Evolutionary conservation across 2,797 vertebrate genomes (phyloP), one percentile per base, ranked within the genome.

Genomic region (Psittacula echo): DNA sequence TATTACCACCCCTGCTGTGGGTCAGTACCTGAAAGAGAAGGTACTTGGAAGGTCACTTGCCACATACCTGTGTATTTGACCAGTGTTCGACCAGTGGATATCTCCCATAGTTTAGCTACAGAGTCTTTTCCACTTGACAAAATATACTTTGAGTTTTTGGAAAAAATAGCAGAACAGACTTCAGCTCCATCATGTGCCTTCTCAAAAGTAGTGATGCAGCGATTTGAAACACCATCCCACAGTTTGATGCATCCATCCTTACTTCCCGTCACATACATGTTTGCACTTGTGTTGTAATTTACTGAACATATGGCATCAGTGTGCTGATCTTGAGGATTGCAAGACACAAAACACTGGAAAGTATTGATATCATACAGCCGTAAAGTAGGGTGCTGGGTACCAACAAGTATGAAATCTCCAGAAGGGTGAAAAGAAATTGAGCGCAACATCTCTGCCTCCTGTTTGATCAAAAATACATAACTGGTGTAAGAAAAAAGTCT

Each of bases 391-490:
- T 99, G 99, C 97, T 99, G 99, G 2, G 99, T 99, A 17, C 99
- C 99, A 47, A 99, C 99, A 45, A 99, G 97, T 71, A 99, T 98
- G 96, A 98, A 99, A 98, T 99, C 99, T 27, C 99, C 99, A 1
- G 99, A 99, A 5, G 99, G 99, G 76, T 99, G 99, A 94, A 99
- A 99, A 16, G 99, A 99, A 97, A 99, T 99, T 17, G 99, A 99
- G 13, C 99, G 99, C 27, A 99, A 87, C 99, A 99, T 99, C 96
- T 99, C 99, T 7, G 99, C 99, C 97, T 99, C 99, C 99, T 99
- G 97, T n/a, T 26, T 62, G 87, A 48, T 74, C 17, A 29, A 47
- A 95, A 92, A 84, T 2, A 82, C 32, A 30, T 12, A 42, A 77
- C 4, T 32, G 53, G 65, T 60, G 71, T 67, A 48, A 91, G 84